Percentiles rank a stretch among this genome's conserved stretches.
Evolutionary conservation across 2,888 invertebrate genomes (phyloP).

Genomic region (Cremastinae sp.): DNA sequence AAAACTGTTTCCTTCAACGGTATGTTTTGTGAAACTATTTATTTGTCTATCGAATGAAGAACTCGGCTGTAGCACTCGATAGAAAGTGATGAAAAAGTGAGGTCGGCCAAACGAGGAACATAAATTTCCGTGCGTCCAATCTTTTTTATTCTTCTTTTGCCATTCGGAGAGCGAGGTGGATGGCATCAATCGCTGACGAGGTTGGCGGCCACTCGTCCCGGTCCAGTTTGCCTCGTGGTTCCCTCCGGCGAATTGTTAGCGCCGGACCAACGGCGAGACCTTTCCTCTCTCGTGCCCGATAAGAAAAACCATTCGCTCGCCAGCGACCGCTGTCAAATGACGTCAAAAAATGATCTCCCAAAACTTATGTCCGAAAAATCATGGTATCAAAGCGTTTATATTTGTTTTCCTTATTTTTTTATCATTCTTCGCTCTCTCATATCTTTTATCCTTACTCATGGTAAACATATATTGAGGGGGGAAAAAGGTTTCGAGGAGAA

Average conservation of each 20-base stretch:
- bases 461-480: too few relatives aligned
- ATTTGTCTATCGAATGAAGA: too few relatives aligned
- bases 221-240: conserved; percentile 48
- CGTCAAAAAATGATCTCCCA: conserved; percentile 8
- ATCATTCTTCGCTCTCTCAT: not conserved
- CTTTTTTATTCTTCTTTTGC: conserved; percentile 11
- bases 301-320: conserved; percentile 5
- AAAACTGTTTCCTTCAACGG: too few relatives aligned
- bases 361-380: too few relatives aligned
- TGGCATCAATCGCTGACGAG: conserved; percentile 9
- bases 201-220: conserved; percentile 46
- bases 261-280: conserved; percentile 28
- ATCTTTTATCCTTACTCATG: too few relatives aligned
- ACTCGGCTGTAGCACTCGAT: too few relatives aligned
- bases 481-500: too few relatives aligned
- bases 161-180: conserved; percentile 8
- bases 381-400: not conserved
- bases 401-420: not conserved
- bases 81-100: conserved; percentile 3
- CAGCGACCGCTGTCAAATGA: conserved; percentile 39
- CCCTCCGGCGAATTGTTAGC: conserved; percentile 59
- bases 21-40: too few relatives aligned
- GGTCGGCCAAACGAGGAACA: not conserved
- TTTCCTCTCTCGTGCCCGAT: conserved; percentile 15
- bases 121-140: conserved; percentile 25